Evolutionary conservation across 2,888 invertebrate species (phyloP).

Genomic region (Ectemnius continuus): DNA sequence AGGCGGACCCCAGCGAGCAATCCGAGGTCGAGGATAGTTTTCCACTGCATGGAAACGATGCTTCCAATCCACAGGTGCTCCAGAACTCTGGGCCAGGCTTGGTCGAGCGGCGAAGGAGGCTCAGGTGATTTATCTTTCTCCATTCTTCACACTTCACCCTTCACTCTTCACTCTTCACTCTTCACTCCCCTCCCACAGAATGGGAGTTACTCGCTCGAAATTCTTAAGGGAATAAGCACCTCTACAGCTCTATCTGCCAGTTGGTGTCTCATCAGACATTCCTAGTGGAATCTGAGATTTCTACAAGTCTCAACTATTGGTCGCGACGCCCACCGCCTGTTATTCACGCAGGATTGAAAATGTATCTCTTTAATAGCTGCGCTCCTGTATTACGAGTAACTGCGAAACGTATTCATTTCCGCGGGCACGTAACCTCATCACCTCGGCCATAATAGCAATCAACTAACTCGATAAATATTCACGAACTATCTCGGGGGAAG

Average conservation of each 20-base stretch:
- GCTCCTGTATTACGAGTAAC: background rate
- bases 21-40: slow-evolving; percentile 74
- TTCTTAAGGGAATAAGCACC: too few species aligned
- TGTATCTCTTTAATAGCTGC: background rate
- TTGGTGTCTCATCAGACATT: too few species aligned
- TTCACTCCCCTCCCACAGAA: background rate
- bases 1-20: slow-evolving; percentile 59
- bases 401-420: slow-evolving; percentile 10
- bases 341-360: background rate
- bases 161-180: background rate
- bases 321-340: background rate
- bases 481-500: background rate
- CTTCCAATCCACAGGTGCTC: slow-evolving; percentile 54
- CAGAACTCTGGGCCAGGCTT: slow-evolving; percentile 70
- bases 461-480: slow-evolving; percentile 31
- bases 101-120: slow-evolving; percentile 78
- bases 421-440: slow-evolving; percentile 2
- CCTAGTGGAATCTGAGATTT: too few species aligned
- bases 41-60: slow-evolving; percentile 65
- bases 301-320: too few species aligned
- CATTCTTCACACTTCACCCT: background rate
- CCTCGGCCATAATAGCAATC: background rate
- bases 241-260: too few species aligned
- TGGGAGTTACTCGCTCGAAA: too few species aligned
- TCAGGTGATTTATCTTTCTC: slow-evolving; percentile 73